These are phyloP conservation scores for Ailuropoda melanoleuca DNA, from an alignment of 2,113 vertebrate species.

Conservation along the genomic window DNA sequence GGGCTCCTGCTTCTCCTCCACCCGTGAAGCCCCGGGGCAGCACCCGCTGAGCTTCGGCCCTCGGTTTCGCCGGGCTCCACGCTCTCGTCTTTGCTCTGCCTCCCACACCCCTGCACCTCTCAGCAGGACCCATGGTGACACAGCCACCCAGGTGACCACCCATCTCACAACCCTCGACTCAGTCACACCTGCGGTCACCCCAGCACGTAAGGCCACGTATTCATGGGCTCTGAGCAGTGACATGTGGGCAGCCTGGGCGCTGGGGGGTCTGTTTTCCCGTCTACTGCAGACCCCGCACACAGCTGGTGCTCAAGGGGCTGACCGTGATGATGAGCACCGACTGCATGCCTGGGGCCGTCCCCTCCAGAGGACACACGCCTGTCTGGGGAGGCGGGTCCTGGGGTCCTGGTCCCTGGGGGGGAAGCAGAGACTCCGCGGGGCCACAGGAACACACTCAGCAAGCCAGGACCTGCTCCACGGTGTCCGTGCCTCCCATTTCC, in stretches of 20 bases:
- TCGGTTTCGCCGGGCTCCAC: rapidly evolving
- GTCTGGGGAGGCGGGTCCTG: rapidly evolving
- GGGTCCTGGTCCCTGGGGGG: rapidly evolving
- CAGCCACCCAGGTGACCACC: rapidly evolving
- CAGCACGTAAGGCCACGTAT: rapidly evolving
- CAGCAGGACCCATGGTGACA: rapidly evolving
- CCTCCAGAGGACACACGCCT: neutral
- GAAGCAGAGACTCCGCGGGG: too few relatives aligned
- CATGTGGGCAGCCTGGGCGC: rapidly evolving
- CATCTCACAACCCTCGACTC: rapidly evolving
- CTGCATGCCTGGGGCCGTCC: rapidly evolving
- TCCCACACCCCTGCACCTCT: neutral
- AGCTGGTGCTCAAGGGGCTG: neutral
- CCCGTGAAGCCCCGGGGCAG: rapidly evolving
- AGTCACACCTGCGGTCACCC: rapidly evolving
- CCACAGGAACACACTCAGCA: rapidly evolving
- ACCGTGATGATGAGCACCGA: rapidly evolving
- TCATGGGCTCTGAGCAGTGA: too few relatives aligned
- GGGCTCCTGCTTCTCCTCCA: neutral
- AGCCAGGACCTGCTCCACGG: rapidly evolving
- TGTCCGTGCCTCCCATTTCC: neutral
- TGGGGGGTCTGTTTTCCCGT: too few relatives aligned
- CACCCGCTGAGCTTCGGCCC: rapidly evolving
- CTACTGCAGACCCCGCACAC: neutral
- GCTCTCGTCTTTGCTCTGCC: rapidly evolving